Evolutionary conservation across 2,797 vertebrate genomes (phyloP), one percentile per base, ranked within the genome.

Genomic region (Hydrocynus forskahlii): DNA sequence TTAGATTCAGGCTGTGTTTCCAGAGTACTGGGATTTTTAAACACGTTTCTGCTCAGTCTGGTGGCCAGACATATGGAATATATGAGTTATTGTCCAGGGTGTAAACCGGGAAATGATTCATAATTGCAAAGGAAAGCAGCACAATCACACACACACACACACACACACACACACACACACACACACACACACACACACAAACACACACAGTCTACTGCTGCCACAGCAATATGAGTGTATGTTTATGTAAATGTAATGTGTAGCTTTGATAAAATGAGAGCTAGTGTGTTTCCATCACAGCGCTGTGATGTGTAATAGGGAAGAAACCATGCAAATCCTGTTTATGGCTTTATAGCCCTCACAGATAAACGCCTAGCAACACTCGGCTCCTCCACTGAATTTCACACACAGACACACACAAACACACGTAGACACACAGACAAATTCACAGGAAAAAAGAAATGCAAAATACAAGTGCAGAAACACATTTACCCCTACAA

Each of bases 201-300:
- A n/a, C n/a, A n/a, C n/a, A n/a, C n/a, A 43, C 40, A 4, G 40
- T 4, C 40, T 43, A 8, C 40, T 43, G 40, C 40, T 8, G 40
- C 40, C 40, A 10, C 43, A 7, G 43, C 43, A 45, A 10, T 45
- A 10, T 54, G 77, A 84, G 71, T 64, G 76, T 69, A n/a, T 6
- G 62, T 45, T 45, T 45, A 45, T 45, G 43, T 45, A 45, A 45
- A 45, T 45, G 43, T 7, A 10, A 45, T 45, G 43, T 45, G 43
- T 45, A 40, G 63, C 29, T 6, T 12, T 7, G 23, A 74, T 25
- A 40, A 66, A 55, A 68, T 38, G 50, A 52, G 23, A 1, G 19
- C 4, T 25, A 19, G 17, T 64, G 50, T 78, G 16, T 68, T 40
- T 54, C 54, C 76, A 68, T 57, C 50, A 78, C 19, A 68, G 38